Conservation (phyloP, 2,797 vertebrate species). For the Strix occidentalis region DNA sequence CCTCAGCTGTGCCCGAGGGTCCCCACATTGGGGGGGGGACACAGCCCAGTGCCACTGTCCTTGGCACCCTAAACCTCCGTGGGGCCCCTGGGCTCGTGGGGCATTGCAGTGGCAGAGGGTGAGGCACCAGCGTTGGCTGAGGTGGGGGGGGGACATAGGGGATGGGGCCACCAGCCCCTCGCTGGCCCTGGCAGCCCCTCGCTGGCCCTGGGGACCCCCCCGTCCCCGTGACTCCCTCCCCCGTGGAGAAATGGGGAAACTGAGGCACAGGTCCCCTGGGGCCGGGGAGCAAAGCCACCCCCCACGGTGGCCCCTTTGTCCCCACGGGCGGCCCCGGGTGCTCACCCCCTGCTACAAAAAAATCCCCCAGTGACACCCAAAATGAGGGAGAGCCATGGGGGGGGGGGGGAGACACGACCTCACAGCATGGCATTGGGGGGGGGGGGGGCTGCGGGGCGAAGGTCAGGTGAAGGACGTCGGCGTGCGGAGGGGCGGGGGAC, state of each 20-base stretch:
- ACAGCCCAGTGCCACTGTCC: not conserved
- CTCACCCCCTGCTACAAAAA: too few species aligned
- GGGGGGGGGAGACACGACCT: too few species aligned
- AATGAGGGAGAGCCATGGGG: not conserved
- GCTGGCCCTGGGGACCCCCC: rapidly evolving
- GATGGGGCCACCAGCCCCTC: not conserved
- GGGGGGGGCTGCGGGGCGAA: not conserved
- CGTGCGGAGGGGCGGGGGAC: not conserved
- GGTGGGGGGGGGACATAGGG: too few species aligned
- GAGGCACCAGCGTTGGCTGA: not conserved
- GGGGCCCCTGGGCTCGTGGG: not conserved
- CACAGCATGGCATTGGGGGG: too few species aligned
- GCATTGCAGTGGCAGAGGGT: rapidly evolving
- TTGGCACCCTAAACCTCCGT: rapidly evolving
- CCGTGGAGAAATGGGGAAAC: not conserved
- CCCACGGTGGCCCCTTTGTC: rapidly evolving
- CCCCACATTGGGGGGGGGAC: rapidly evolving
- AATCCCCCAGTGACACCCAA: not conserved
- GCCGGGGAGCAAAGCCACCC: not conserved
- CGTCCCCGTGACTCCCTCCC: not conserved
- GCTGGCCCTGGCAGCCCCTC: too few species aligned
- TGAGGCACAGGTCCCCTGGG: not conserved
- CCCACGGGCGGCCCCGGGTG: too few species aligned
- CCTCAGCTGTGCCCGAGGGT: not conserved
- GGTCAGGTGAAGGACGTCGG: conserved; percentile 37